Conservation (phyloP, 2,113 vertebrate genomes). For the Oncorhynchus gorbuscha region DNA sequence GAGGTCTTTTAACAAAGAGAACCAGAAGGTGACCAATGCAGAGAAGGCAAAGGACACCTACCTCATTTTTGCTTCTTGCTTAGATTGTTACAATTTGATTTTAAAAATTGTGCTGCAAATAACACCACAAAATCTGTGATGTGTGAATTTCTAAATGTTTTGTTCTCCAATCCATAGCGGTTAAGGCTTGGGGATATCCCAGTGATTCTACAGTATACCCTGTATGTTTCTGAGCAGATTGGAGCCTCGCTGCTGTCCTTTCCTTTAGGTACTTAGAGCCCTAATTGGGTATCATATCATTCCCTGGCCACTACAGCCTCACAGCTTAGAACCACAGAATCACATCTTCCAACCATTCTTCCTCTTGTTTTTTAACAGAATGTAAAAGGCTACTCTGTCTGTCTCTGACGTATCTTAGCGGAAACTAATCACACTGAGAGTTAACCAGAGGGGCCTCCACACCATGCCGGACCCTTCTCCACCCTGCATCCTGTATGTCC, state of each 20-base stretch:
- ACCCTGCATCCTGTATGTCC: no score
- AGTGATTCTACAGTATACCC: conserved; percentile 3
- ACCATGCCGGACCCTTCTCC: neutral
- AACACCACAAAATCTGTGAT: no score
- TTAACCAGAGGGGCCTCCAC: neutral
- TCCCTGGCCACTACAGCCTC: neutral
- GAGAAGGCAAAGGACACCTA: neutral
- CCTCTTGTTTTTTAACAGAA: neutral
- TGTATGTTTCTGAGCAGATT: conserved; percentile 15
- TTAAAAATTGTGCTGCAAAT: no score
- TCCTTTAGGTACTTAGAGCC: conserved; percentile 2
- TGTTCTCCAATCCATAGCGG: no score
- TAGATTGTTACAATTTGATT: no score
- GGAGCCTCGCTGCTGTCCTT: neutral
- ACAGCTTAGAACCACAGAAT: neutral
- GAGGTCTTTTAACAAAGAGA: neutral
- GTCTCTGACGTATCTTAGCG: neutral
- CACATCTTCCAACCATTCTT: neutral
- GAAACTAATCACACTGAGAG: neutral
- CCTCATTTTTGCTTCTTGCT: neutral
- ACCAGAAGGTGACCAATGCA: neutral
- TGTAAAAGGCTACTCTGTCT: neutral
- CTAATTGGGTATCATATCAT: conserved; percentile 8
- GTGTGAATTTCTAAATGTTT: neutral
- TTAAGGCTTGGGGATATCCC: neutral